Evolutionary conservation across 2,888 invertebrate species (phyloP), one percentile per base, ranked within the genome.

Genomic region (Orchesella flavescens): DNA sequence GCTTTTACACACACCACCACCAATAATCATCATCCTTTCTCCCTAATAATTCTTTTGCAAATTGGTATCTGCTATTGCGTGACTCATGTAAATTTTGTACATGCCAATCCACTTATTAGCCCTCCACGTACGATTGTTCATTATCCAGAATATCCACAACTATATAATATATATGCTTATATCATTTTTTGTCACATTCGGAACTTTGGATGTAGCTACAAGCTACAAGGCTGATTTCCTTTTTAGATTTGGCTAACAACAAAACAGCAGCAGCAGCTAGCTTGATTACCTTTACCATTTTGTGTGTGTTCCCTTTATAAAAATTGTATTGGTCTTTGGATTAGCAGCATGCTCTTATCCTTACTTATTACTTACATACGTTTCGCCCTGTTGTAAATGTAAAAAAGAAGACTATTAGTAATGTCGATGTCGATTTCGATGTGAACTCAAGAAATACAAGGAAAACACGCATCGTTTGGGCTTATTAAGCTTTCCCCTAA

Each of bases 11-110:
- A 73, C 61, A 34, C 59, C 73, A 61, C 43, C 59, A 34, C 59
- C 73, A 61, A 17, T 44, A 61, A 61, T 61, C 59, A 73, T 73
- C 57, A 73, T 73, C 73, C 13, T 55, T 57, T 59, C 73, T 59
- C 43, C 24, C 44, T 71, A 76, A 84, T 84, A 84, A 84, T 78
- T 84, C 83, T 68, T 34, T 76, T 78, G 78, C 78, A 78, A 84
- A 84, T 84, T 79, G 78, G 55, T 78, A 73, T 74, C 66, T n/a
- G n/a, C n/a, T 68, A 77, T 83, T 76, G 83, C 83, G 83, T 84
- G 83, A 78, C 83, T 78, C 83, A 84, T 84, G 83, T 78, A 74
- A 84, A 68, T 84, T 84, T 73, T 21, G 68, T 68, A 57, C 63
- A 61, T 68, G 68, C 57, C 76, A 77, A 68, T 77, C 68, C 76